Base-by-base conservation (phyloP, 2,888 invertebrate species). In the Hydropsyche betteni region DNA sequence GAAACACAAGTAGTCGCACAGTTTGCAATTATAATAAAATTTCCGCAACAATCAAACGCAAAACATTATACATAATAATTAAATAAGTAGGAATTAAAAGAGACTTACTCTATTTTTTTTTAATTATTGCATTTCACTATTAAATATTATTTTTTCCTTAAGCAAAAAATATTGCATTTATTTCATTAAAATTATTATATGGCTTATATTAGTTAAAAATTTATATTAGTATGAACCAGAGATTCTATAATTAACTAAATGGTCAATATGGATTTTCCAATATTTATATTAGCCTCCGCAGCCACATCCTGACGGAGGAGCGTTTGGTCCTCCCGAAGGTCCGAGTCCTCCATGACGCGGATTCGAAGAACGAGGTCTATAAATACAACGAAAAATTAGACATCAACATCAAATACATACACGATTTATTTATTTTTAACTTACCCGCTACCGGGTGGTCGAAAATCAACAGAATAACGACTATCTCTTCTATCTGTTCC, bases 381-480 rank as follows among this genome's bases (percentile, higher is more conserved):
- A 64, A 64, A 6, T 61, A n/a, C 24, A 33, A 61, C 38, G 6
- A 50, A 14, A 76, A 64, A 52, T 73, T 34, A 71, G 24, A 58
- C 61, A 8, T 61, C 44, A 74, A 74, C 6, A n/a, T 24, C 24
- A 58, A 36, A 70, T 16, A 33, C 7, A 14, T 44, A 44, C 6
- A 4, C 1, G 5, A 36, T 51, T 16, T 69, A 38, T 7, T n/a
- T n/a, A 55, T 33, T 50, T 16, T 33, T 53, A 53, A 83, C 86
- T 80, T 80, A 87, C 87, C 87, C 87, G 77, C 84, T 85, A 75
- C 86, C 86, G 0, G 87, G 87, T 4, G 86, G 86, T 61, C 86
- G 81, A 80, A 83, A 86, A 80, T 86, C 86, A 44, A 83, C 82
- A 10, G 84, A 83, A 81, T 87, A 87, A 79, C 85, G 86, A 77